These are phyloP conservation scores for Aphelinus atriplicis DNA, from an alignment of 1,140 invertebrate species.

Conservation along the genomic window DNA sequence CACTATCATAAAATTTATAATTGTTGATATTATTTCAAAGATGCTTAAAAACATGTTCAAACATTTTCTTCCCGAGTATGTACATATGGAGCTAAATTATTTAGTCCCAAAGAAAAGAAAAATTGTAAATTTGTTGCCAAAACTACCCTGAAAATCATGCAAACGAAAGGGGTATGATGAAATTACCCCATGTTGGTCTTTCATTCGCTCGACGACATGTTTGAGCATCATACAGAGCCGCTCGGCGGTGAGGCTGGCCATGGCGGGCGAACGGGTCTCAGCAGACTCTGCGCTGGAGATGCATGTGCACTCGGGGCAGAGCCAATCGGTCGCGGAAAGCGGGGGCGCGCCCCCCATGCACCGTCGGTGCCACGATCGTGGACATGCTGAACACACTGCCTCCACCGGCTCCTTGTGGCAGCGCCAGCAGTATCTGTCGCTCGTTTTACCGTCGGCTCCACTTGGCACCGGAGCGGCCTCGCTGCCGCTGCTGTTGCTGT, in stretches of 20 bases:
- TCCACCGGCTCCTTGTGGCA: conserved; percentile 79
- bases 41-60: too few species aligned
- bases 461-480: too few species aligned
- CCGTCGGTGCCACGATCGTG: conserved; percentile 84
- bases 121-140: too few species aligned
- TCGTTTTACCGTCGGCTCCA: conserved; percentile 36
- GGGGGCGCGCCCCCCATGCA: conserved; percentile 72
- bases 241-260: conserved; percentile 77
- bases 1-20: conserved; percentile 4
- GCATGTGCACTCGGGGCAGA: conserved; percentile 86
- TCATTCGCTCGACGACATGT: conserved; percentile 79
- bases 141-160: too few species aligned
- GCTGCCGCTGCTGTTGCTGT: not conserved
- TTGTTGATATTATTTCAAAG: not conserved
- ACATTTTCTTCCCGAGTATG: too few species aligned
- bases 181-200: conserved; percentile 76
- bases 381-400: conserved; percentile 82
- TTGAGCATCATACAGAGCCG: conserved; percentile 80
- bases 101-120: conserved; percentile 8
- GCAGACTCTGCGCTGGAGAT: conserved; percentile 83
- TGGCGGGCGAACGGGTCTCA: conserved; percentile 76
- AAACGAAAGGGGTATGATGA: too few species aligned
- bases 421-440: conserved; percentile 89
- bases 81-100: not conserved
- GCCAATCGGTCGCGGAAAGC: conserved; percentile 74